Evolutionary conservation across 2,113 vertebrate species (phyloP).

Genomic region (Sylvietta virens): DNA sequence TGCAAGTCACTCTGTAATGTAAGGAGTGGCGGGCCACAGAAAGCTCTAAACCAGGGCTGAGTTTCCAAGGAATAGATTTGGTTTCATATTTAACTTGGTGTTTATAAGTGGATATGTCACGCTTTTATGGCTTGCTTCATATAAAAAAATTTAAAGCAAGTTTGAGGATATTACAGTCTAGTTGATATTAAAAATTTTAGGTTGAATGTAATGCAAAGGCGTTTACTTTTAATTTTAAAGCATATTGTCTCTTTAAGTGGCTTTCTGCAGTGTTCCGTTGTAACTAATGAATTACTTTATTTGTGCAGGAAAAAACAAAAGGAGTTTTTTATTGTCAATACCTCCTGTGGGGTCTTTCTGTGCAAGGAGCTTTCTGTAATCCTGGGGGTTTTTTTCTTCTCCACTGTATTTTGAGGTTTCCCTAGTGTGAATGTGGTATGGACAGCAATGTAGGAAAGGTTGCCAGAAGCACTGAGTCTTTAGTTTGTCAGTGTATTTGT

Average conservation of each 20-base stretch:
- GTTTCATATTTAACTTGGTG: background rate
- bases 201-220: background rate
- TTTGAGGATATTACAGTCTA: background rate
- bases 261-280: background rate
- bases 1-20: background rate
- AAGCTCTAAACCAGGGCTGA: background rate
- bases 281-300: background rate
- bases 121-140: background rate
- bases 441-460: background rate
- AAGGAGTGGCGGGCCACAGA: background rate
- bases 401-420: background rate
- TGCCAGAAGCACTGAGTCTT: background rate
- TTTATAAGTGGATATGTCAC: background rate
- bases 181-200: background rate
- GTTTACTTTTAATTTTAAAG: background rate
- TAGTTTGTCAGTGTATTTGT: background rate
- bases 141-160: background rate
- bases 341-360: background rate
- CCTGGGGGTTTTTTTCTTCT: background rate
- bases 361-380: background rate
- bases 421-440: background rate
- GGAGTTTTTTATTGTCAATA: background rate
- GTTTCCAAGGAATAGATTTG: background rate
- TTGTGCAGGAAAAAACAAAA: background rate
- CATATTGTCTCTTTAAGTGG: background rate